Percentiles rank a stretch among this genome's conserved stretches.
phyloP scores from a whole-genome alignment of 2,113 vertebrate genomes.

The Puntigrus tetrazona region DNA sequence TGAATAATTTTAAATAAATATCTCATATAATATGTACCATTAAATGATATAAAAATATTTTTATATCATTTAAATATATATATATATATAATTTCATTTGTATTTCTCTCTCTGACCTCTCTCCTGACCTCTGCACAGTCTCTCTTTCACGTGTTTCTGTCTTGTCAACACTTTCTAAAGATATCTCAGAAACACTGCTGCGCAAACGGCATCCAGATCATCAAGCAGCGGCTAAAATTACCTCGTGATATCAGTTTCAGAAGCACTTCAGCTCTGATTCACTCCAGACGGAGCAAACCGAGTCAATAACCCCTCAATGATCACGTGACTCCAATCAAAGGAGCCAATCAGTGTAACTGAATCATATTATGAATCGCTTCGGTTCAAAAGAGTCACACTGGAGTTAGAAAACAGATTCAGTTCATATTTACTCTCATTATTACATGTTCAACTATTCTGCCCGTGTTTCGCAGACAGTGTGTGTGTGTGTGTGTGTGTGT shows the following conservation, averaged over 20 bases:
- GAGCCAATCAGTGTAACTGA: background rate
- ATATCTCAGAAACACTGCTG: constrained; percentile 62
- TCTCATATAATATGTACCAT: background rate
- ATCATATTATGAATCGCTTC: background rate
- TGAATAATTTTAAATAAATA: too few species aligned
- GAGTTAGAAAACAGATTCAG: background rate
- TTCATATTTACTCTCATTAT: background rate
- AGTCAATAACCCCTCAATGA: background rate
- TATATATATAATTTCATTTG: background rate
- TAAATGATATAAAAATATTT: too few species aligned
- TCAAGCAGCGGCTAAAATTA: constrained; percentile 62
- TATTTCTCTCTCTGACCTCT: constrained; percentile 31
- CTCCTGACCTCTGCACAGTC: constrained; percentile 61
- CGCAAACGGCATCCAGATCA: constrained; percentile 42
- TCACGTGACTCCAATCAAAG: background rate
- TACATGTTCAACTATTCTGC: background rate
- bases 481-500: background rate
- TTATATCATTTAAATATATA: too few species aligned
- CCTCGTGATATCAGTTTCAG: constrained; percentile 13
- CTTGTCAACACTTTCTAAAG: constrained; percentile 74
- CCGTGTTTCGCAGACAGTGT: too few species aligned
- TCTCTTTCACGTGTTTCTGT: constrained; percentile 60
- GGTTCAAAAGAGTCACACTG: background rate
- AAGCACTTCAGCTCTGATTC: background rate
- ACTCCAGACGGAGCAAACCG: background rate